Conservation (phyloP, 2,888 invertebrate species). For the Drosophila testacea region DNA sequence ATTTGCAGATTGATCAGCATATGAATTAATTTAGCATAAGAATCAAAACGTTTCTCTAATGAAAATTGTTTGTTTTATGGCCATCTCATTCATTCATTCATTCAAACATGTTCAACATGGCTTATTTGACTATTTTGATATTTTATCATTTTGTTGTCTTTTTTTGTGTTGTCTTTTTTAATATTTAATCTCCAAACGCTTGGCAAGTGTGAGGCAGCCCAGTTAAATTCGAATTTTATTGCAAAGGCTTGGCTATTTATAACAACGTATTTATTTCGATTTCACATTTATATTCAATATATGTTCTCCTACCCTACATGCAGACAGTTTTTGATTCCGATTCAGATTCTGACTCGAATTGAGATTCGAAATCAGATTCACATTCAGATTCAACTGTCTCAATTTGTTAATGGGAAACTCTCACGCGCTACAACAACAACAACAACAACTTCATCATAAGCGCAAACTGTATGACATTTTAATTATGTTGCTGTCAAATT, state of each 20-base stretch:
- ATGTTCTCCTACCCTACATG: constrained; percentile 27
- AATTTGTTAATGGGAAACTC: constrained; percentile 68
- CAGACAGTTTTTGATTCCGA: constrained; percentile 38
- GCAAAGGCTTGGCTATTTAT: constrained; percentile 47
- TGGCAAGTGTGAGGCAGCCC: constrained; percentile 41
- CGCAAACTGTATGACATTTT: constrained; percentile 72
- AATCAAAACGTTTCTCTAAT: constrained; percentile 75
- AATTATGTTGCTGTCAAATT: constrained; percentile 79
- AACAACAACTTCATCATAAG: constrained; percentile 9
- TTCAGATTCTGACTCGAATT: constrained; percentile 29
- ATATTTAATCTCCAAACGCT: constrained; percentile 25
- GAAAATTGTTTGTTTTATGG: constrained; percentile 63
- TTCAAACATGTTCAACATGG: constrained; percentile 64
- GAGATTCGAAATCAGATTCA: constrained; percentile 19
- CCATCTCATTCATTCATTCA: constrained; percentile 57
- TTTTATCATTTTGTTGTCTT: constrained; percentile 14
- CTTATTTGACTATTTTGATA: constrained; percentile 53
- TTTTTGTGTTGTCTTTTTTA: constrained; percentile 7
- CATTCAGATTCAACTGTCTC: constrained; percentile 37
- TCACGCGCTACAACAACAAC: constrained; percentile 52
- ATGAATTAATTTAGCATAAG: constrained; percentile 75
- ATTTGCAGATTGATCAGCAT: constrained; percentile 69
- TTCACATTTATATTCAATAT: constrained; percentile 43
- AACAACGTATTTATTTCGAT: constrained; percentile 31
- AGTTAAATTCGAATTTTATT: constrained; percentile 50